These are phyloP conservation scores for Beroe forskalii DNA, from an alignment of 37 sponge, comb jelly and placozoan genomes.

Conservation along the genomic window DNA sequence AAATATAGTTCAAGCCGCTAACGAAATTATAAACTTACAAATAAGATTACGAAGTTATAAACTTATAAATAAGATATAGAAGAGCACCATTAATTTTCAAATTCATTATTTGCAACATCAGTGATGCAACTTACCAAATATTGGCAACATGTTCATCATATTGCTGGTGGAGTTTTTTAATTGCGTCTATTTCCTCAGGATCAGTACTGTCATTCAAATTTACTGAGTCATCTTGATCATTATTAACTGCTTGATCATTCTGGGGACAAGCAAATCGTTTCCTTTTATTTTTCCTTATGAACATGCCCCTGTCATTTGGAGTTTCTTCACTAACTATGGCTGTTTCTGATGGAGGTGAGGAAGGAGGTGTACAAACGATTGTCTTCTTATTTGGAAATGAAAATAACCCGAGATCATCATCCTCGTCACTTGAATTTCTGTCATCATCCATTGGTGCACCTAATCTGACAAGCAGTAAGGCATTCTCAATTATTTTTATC, in stretches of 20 bases:
- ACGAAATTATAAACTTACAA: too few species aligned
- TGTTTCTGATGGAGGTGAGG: background rate
- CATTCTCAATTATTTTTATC: too few species aligned
- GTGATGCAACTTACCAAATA: slow-evolving; percentile 49
- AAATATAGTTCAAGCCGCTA: too few species aligned
- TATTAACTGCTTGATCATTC: background rate
- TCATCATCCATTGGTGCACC: too few species aligned
- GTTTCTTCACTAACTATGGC: background rate
- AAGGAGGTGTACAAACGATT: slow-evolving; percentile 10
- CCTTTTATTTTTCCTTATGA: slow-evolving; percentile 34
- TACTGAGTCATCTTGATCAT: background rate
- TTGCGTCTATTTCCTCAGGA: background rate
- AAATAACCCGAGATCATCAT: slow-evolving; percentile 35
- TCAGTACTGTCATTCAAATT: background rate
- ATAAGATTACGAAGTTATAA: too few species aligned
- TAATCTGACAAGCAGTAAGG: too few species aligned
- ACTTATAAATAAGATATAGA: too few species aligned
- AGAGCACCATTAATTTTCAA: too few species aligned
- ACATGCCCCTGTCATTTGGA: background rate
- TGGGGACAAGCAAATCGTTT: background rate
- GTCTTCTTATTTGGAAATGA: slow-evolving; percentile 44
- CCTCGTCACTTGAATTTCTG: slow-evolving; percentile 34
- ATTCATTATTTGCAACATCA: too few species aligned
- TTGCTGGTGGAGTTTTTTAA: background rate
- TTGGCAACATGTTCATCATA: slow-evolving; percentile 3